These are phyloP conservation scores for Sylvietta virens DNA, from an alignment of 2,113 vertebrate species.

Conservation along the genomic window DNA sequence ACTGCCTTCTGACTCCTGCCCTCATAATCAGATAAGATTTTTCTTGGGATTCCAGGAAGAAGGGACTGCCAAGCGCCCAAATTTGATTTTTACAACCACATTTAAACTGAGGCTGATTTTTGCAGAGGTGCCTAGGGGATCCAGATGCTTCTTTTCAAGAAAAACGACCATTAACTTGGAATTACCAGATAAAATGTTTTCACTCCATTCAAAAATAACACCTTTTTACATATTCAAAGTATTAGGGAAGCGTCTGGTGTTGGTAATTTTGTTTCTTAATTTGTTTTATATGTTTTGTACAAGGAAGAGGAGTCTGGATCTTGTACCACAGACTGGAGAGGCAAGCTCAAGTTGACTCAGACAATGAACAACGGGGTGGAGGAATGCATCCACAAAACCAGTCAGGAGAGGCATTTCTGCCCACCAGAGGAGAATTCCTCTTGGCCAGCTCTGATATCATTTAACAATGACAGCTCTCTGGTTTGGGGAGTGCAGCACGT, in stretches of 20 bases:
- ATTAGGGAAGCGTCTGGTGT: background rate
- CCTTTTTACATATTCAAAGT: background rate
- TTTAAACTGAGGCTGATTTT: background rate
- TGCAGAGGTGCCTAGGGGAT: background rate
- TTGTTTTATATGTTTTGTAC: background rate
- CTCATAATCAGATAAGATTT: background rate
- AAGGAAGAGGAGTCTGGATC: background rate
- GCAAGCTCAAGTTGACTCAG: background rate
- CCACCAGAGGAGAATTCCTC: slow-evolving; percentile 35
- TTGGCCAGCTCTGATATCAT: slow-evolving; percentile 24
- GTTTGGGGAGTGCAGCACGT: background rate
- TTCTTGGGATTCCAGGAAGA: background rate
- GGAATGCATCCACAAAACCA: background rate
- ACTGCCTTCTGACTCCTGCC: slow-evolving; percentile 8
- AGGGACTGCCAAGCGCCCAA: background rate
- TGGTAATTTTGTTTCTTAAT: background rate
- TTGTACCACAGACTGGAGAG: background rate
- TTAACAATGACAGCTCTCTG: background rate
- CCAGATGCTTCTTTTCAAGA: background rate
- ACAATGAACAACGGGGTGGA: background rate
- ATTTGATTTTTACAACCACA: background rate
- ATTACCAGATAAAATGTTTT: background rate
- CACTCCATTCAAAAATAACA: background rate
- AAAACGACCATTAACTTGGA: background rate
- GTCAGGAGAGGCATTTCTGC: slow-evolving; percentile 15